phyloP scores from a whole-genome alignment of 2,797 vertebrate species.

The Amblyopsis hoosieri region DNA sequence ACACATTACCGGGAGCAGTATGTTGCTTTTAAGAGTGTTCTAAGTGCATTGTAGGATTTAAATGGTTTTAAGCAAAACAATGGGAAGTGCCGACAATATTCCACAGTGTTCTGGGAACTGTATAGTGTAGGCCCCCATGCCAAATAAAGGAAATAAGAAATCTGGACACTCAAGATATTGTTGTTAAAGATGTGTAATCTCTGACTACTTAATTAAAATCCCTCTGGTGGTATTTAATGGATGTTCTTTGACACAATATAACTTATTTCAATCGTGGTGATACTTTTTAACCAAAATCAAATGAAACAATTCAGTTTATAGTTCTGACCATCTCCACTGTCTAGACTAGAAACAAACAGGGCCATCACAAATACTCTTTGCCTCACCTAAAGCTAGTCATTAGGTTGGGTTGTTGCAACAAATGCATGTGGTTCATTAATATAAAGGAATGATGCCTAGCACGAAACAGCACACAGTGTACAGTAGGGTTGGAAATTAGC shows the following conservation, averaged over 20 bases:
- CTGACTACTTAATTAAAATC: constrained; percentile 10
- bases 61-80: constrained; percentile 50
- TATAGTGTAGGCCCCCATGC: constrained; percentile 25
- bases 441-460: no score
- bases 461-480: no score
- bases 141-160: constrained; percentile 57
- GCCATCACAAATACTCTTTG: not conserved
- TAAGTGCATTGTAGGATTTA: constrained; percentile 37
- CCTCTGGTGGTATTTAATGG: constrained; percentile 7
- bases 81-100: constrained; percentile 40
- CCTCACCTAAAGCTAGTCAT: constrained; percentile 11
- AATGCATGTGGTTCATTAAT: no score
- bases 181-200: constrained; percentile 22
- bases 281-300: no score
- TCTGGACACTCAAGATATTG: constrained; percentile 19
- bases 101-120: constrained; percentile 41
- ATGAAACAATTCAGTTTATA: no score
- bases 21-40: constrained; percentile 49
- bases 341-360: not conserved
- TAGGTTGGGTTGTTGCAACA: constrained; percentile 2
- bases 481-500: no score
- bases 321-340: no score
- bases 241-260: no score
- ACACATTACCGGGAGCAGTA: constrained; percentile 49
- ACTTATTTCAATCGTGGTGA: no score